A percentile compares a stretch with the other conserved stretches of the same genome.
Conservation (phyloP, 2,113 vertebrate genomes). For the Burhinus oedicnemus region DNA sequence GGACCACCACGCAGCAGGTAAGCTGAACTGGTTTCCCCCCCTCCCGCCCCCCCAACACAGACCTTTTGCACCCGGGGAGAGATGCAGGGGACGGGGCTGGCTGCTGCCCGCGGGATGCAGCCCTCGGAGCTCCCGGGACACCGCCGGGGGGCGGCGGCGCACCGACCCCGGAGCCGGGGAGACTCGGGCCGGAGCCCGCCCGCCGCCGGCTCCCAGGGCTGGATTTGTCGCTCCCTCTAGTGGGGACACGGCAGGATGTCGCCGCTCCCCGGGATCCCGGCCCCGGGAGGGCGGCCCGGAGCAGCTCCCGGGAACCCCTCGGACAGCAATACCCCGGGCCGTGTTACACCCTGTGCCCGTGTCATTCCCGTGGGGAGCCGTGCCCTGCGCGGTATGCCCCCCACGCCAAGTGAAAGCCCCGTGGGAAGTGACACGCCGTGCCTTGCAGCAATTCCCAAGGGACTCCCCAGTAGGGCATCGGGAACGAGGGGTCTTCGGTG, state of each 20-base stretch:
- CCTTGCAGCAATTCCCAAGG: not conserved
- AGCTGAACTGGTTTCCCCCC: not conserved
- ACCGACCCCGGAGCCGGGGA: no score
- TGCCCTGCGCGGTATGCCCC: not conserved
- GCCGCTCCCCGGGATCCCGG: not conserved
- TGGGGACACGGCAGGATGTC: constrained; percentile 1
- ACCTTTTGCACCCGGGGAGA: not conserved
- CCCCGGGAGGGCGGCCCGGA: not conserved
- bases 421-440: not conserved
- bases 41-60: no score
- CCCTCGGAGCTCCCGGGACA: not conserved
- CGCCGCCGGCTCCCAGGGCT: not conserved
- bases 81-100: not conserved
- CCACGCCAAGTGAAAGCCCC: not conserved
- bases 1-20: not conserved
- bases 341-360: fast-evolving
- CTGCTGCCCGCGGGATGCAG: not conserved
- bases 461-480: fast-evolving
- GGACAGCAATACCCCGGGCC: not conserved
- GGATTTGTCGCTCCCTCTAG: constrained; percentile 60
- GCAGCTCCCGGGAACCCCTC: not conserved
- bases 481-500: fast-evolving
- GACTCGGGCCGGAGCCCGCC: not conserved
- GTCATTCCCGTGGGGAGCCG: not conserved
- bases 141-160: no score